Evolutionary conservation across 2,797 vertebrate species (phyloP).

Genomic region (Rhinophrynus dorsalis): DNA sequence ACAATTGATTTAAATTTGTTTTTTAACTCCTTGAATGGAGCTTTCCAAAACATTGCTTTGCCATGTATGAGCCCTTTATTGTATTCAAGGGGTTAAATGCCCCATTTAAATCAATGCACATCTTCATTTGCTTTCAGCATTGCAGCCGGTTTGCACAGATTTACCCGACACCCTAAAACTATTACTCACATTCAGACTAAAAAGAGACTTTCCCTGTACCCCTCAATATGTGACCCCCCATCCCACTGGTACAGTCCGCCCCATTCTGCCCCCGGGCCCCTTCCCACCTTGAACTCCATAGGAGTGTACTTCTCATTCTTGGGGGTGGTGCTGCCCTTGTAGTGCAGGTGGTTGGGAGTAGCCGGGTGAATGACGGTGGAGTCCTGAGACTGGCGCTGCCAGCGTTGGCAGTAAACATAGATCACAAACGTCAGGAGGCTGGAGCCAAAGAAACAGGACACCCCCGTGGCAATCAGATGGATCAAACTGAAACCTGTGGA

Average conservation of each 20-base stretch:
- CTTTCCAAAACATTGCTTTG: too few species aligned
- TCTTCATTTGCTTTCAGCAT: too few species aligned
- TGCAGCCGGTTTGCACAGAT: too few species aligned
- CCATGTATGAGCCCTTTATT: too few species aligned
- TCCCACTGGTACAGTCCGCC: not conserved
- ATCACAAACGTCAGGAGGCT: conserved; percentile 92
- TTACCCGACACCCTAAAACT: too few species aligned
- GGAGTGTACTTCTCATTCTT: conserved; percentile 96
- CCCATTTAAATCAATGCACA: too few species aligned
- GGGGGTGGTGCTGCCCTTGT: conserved; percentile 85
- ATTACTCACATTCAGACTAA: too few species aligned
- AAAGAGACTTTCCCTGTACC: too few species aligned
- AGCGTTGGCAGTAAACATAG: conserved; percentile 91
- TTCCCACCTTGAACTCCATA: conserved; percentile 94
- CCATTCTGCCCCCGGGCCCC: not conserved
- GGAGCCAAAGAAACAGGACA: conserved; percentile 94
- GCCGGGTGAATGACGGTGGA: conserved; percentile 84
- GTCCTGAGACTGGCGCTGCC: conserved; percentile 91
- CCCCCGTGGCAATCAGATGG: conserved; percentile 91
- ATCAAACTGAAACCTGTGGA: conserved; percentile 88
- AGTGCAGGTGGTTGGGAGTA: conserved; percentile 87
- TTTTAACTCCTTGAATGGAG: too few species aligned
- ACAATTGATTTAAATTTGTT: too few species aligned
- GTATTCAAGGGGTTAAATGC: too few species aligned
- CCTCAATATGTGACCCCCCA: too few species aligned